Conservation (phyloP, 2,797 vertebrate genomes). For the Poecilia wingei region DNA sequence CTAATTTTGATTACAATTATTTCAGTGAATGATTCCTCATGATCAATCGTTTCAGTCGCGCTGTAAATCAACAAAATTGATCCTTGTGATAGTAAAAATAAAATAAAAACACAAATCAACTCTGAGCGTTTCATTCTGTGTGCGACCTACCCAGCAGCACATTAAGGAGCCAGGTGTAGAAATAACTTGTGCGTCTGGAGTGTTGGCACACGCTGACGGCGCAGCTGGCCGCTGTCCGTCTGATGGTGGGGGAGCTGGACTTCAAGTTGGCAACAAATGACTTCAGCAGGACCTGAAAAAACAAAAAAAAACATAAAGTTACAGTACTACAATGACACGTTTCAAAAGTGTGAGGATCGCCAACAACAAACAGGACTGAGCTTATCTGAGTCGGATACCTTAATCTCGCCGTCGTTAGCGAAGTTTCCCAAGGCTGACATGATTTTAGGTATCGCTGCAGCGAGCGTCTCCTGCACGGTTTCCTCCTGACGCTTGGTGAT, state of each 20-base stretch:
- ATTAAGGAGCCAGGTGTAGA: conserved; percentile 97
- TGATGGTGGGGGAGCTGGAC: conserved; percentile 91
- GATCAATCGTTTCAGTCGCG: no score
- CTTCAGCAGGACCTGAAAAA: conserved; percentile 87
- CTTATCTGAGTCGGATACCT: conserved; percentile 79
- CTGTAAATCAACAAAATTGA: neutral
- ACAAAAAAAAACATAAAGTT: neutral
- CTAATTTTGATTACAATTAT: no score
- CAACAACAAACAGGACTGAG: neutral
- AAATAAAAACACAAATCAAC: no score
- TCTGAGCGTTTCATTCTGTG: neutral
- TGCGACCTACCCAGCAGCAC: conserved; percentile 88
- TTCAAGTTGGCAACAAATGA: conserved; percentile 94
- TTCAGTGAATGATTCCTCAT: no score
- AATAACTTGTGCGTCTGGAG: conserved; percentile 91
- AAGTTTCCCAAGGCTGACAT: conserved; percentile 94
- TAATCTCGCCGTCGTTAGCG: conserved; percentile 95
- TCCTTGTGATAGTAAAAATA: neutral
- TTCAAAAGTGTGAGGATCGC: neutral
- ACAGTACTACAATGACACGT: neutral
- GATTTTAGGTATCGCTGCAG: conserved; percentile 93
- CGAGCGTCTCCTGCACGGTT: conserved; percentile 93
- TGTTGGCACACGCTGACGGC: conserved; percentile 93
- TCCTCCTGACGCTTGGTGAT: conserved; percentile 94
- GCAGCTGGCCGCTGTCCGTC: conserved; percentile 91